Evolutionary conservation across 2,113 vertebrate genomes (phyloP).

Genomic region (Campylorhamphus procurvoides): DNA sequence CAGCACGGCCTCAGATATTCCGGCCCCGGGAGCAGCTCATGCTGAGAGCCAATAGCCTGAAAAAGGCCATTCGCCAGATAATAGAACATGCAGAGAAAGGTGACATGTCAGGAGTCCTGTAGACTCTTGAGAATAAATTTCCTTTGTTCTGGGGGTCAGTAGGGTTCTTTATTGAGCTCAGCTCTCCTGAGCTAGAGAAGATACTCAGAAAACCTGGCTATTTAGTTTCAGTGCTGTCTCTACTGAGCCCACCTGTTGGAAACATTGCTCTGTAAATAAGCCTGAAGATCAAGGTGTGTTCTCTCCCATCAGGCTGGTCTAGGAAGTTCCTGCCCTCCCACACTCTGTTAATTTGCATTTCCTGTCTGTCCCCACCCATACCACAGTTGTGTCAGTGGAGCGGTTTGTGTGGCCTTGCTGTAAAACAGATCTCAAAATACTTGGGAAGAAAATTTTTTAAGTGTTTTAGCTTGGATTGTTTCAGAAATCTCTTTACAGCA

Average conservation of each 20-base stretch:
- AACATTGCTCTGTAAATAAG: not conserved
- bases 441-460: not conserved
- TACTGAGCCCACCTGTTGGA: not conserved
- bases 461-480: not conserved
- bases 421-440: constrained; percentile 5
- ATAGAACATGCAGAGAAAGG: constrained; percentile 97
- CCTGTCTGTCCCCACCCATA: constrained; percentile 23
- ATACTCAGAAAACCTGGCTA: not conserved
- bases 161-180: not conserved
- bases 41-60: constrained; percentile 96
- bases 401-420: constrained; percentile 12
- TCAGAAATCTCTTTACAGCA: not conserved
- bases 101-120: constrained; percentile 24
- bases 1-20: constrained; percentile 84
- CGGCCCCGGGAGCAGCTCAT: constrained; percentile 95
- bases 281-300: not conserved
- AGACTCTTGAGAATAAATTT: not conserved
- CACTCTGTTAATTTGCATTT: not conserved
- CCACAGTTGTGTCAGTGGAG: not conserved
- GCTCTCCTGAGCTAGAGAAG: not conserved
- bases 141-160: not conserved
- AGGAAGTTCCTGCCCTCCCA: not conserved
- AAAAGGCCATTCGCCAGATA: constrained; percentile 97
- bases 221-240: not conserved
- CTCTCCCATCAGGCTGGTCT: not conserved